Conservation (phyloP, 2,888 invertebrate genomes). For the Coecobrya sp. region DNA sequence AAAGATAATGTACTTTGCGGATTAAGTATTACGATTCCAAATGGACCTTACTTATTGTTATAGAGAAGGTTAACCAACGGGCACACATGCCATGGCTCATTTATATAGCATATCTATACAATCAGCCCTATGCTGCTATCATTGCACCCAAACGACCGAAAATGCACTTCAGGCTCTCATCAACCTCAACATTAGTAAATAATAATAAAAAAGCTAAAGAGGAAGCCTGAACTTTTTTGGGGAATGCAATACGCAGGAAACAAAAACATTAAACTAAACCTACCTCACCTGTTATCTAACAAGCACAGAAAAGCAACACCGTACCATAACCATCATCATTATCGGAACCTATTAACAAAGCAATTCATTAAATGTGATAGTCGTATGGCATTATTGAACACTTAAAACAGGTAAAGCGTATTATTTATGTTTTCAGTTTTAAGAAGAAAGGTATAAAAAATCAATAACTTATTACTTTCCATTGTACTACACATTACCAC, state of each 20-base stretch:
- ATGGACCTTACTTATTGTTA: background rate
- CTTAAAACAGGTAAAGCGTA: background rate
- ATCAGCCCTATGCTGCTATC: background rate
- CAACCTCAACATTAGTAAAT: background rate
- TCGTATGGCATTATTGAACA: slow-evolving; percentile 9
- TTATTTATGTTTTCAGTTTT: slow-evolving; percentile 3
- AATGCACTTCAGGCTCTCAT: background rate
- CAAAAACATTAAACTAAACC: background rate
- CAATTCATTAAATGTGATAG: background rate
- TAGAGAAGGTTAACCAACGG: no score
- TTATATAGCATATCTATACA: background rate
- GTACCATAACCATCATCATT: slow-evolving; percentile 16
- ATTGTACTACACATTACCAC: background rate
- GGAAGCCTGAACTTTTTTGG: slow-evolving; percentile 8
- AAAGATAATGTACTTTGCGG: slow-evolving; percentile 42
- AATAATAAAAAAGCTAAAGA: background rate
- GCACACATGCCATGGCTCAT: no score
- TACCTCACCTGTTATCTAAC: slow-evolving; percentile 22
- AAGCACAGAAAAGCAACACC: background rate
- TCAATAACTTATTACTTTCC: slow-evolving; percentile 46
- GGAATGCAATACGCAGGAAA: background rate
- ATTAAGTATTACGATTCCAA: background rate
- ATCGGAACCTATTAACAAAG: slow-evolving; percentile 37
- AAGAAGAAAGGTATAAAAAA: background rate
- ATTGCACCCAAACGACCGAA: slow-evolving; percentile 1